Conservation (phyloP, 2,888 invertebrate genomes). For the Brenthis hecate region DNA sequence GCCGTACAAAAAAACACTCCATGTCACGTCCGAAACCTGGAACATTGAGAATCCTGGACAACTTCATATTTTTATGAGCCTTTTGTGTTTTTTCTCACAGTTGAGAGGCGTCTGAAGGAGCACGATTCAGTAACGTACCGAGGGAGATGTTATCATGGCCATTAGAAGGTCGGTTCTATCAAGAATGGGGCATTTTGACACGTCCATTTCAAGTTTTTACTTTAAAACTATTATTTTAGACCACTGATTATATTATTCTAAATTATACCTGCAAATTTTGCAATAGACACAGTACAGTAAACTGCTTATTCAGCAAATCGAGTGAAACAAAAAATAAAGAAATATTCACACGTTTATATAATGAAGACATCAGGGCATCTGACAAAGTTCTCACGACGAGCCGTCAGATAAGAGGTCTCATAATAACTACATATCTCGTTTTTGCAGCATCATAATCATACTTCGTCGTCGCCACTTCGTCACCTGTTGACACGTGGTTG, state of each 20-base stretch:
- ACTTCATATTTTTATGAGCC: constrained; percentile 74
- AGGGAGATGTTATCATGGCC: constrained; percentile 73
- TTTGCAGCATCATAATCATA: constrained; percentile 74
- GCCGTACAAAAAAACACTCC: constrained; percentile 68
- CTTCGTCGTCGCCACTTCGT: constrained; percentile 64
- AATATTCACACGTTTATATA: constrained; percentile 34
- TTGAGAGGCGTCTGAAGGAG: constrained; percentile 73
- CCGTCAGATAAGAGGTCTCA: constrained; percentile 60
- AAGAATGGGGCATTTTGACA: constrained; percentile 75
- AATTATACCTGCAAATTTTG: constrained; percentile 15
- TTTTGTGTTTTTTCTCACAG: constrained; percentile 81
- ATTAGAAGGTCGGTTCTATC: constrained; percentile 70
- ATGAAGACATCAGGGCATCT: constrained; percentile 56
- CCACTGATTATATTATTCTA: constrained; percentile 35
- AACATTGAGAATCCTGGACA: constrained; percentile 58
- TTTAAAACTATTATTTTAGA: constrained; percentile 68
- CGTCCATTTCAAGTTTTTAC: constrained; percentile 65
- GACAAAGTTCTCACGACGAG: constrained; percentile 65
- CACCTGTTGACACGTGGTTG: constrained; percentile 75
- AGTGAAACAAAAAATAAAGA: background rate
- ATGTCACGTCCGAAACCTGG: constrained; percentile 74
- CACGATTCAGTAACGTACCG: constrained; percentile 78
- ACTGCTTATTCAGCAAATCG: background rate
- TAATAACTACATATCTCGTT: constrained; percentile 59
- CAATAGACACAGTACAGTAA: background rate